phyloP scores from a whole-genome alignment of 2,113 vertebrate genomes.

The Leptobrachium leishanense region DNA sequence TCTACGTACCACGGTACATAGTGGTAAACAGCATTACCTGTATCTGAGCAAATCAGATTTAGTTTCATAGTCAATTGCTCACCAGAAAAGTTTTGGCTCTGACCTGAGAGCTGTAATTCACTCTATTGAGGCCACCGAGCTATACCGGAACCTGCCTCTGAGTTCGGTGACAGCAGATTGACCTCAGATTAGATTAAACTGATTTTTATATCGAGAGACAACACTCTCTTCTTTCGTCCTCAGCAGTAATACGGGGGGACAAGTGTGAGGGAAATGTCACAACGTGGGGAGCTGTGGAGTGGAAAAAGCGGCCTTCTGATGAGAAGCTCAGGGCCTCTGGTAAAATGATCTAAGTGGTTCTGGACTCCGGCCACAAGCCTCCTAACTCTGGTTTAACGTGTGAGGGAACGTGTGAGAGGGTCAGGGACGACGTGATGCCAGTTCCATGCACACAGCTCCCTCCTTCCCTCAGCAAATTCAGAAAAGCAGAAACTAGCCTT shows the following conservation, averaged over 20 bases:
- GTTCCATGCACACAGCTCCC: constrained; percentile 48
- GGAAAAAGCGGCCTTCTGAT: constrained; percentile 67
- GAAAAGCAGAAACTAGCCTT: neutral
- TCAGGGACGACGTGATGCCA: constrained; percentile 59
- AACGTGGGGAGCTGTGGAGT: constrained; percentile 68
- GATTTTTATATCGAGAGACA: constrained; percentile 76
- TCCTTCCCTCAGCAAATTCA: constrained; percentile 42
- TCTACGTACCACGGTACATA: neutral
- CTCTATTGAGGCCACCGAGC: constrained; percentile 54
- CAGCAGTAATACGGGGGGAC: constrained; percentile 52
- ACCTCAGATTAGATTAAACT: constrained; percentile 69
- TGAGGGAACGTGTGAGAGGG: constrained; percentile 63
- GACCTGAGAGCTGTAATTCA: constrained; percentile 54
- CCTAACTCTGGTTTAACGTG: constrained; percentile 47
- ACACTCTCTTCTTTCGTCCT: constrained; percentile 59
- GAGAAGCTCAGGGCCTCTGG: constrained; percentile 68
- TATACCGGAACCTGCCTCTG: constrained; percentile 55
- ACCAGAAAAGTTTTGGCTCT: constrained; percentile 44
- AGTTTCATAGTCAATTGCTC: constrained; percentile 48
- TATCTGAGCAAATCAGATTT: constrained; percentile 12
- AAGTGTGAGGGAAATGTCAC: constrained; percentile 70
- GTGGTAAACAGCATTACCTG: neutral
- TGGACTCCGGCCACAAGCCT: constrained; percentile 70
- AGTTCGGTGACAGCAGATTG: constrained; percentile 68
- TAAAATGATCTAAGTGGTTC: constrained; percentile 84